Percentiles rank a stretch among this genome's conserved stretches.
phyloP scores from a whole-genome alignment of 1,140 invertebrate species.

The Drosophila orosa region DNA sequence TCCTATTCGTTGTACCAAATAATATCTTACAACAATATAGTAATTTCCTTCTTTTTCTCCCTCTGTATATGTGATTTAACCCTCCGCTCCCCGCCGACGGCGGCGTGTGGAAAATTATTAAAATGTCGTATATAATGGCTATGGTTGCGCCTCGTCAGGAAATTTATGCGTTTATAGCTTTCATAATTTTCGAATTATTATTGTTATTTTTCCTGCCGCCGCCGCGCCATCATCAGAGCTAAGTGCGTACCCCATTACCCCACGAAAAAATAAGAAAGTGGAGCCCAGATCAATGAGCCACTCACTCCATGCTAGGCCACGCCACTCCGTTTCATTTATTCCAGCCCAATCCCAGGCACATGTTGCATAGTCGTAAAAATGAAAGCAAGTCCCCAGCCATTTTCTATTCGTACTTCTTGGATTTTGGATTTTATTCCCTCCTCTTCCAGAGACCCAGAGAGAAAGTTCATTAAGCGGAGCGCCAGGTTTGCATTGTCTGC shows the following conservation, averaged over 20 bases:
- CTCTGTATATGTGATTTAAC: slow-evolving; percentile 25
- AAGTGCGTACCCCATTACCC: slow-evolving; percentile 61
- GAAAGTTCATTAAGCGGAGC: slow-evolving; percentile 39
- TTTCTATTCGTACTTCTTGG: slow-evolving; percentile 11
- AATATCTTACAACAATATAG: too few relatives aligned
- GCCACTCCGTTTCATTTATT: slow-evolving; percentile 8
- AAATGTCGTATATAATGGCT: slow-evolving; percentile 81
- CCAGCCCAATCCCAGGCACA: slow-evolving; percentile 30
- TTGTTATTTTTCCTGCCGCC: slow-evolving; percentile 59
- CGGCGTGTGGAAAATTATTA: slow-evolving; percentile 82
- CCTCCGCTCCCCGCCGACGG: slow-evolving; percentile 20
- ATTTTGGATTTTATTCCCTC: slow-evolving; percentile 15
- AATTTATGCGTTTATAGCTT: slow-evolving; percentile 82
- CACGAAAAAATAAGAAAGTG: slow-evolving; percentile 6
- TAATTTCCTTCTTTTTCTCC: background rate
- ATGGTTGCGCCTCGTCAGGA: slow-evolving; percentile 58
- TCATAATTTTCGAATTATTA: slow-evolving; percentile 82
- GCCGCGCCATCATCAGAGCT: slow-evolving; percentile 63
- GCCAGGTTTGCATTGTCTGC: slow-evolving; percentile 37
- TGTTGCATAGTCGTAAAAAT: slow-evolving; percentile 51
- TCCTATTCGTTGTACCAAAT: background rate
- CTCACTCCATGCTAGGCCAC: background rate
- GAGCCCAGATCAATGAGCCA: slow-evolving; percentile 41
- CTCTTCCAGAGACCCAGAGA: background rate
- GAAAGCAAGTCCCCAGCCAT: slow-evolving; percentile 15